Evolutionary conservation across 1,140 invertebrate species (phyloP).

Genomic region (Anadara kagoshimensis): DNA sequence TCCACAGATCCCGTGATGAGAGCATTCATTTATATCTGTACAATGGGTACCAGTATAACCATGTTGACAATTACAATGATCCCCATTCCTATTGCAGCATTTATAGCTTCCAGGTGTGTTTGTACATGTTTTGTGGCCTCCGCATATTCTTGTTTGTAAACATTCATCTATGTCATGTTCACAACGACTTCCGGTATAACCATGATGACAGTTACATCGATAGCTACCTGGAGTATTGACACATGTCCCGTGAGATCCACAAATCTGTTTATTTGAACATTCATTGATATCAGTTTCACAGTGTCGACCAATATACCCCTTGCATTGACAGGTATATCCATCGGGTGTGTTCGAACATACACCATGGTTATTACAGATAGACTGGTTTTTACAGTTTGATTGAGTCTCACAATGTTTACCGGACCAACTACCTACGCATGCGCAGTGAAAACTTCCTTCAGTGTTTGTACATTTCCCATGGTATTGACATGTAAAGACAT

Average conservation of each 20-base stretch:
- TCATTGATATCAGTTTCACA: conserved; percentile 36
- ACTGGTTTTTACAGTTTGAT: not conserved
- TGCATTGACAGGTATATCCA: not conserved
- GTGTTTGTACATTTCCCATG: not conserved
- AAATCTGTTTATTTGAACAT: too few relatives aligned
- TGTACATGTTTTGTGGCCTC: not conserved
- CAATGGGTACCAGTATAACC: conserved; percentile 1
- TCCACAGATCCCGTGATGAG: not conserved
- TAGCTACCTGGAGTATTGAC: conserved; percentile 23
- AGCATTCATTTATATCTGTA: conserved; percentile 2
- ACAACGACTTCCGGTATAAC: conserved; percentile 27
- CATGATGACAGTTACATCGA: conserved; percentile 24
- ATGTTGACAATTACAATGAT: not conserved
- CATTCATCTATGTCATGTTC: too few relatives aligned
- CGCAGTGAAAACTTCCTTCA: not conserved
- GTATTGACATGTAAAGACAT: not conserved
- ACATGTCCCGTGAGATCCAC: conserved; percentile 37
- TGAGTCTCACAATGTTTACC: conserved; percentile 1
- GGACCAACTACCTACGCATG: not conserved
- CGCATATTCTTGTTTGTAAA: not conserved
- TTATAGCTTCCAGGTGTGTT: not conserved
- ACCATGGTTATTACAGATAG: not conserved
- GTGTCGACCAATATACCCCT: conserved; percentile 6
- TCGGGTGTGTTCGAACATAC: conserved; percentile 4
- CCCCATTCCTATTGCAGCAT: not conserved